Base-by-base conservation (phyloP, 1,140 invertebrate species). In the Lepidurus packardi region DNA sequence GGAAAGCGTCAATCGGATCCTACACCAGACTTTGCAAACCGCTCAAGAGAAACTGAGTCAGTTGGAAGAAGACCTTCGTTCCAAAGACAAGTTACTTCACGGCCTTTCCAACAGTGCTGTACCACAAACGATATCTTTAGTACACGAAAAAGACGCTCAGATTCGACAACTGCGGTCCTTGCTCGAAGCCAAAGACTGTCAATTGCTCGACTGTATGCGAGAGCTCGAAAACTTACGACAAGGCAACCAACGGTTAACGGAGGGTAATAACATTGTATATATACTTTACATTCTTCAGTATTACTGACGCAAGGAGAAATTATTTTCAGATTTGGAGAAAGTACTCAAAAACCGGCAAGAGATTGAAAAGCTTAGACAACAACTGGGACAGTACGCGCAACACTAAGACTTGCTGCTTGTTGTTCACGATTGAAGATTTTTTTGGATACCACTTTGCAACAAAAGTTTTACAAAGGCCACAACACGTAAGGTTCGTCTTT, bases 301-400 rank as follows among this genome's bases (percentile, higher is more conserved):
- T 16, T 24, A 16, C 16, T 75, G 10, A 74, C 4, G 1, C 7
- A 74, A 10, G 42, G 4, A 25, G 10, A 75, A n/a, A 73, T 73
- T 73, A 73, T 73, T 73, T 24, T 5, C 16, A 78, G 78, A 78
- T 78, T 75, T 78, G n/a, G 78, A 78, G 44, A 43, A 78, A 25
- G 41, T 78, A 21, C 78, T 78, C 10, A 42, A 47, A 43, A 43
- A 78, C 47, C 73, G 78, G 1, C 74, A 42, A 13, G 78, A 73
- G 24, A 21, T 78, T 21, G 78, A 78, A 13, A 65, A 47, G 25
- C 44, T 77, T 47, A 77, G 53, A 65, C 45, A 21, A 41, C 45
- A 53, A 25, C 45, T 76, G 34, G 24, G 34, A 43, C 75, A 76
- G 6, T 10, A 76, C 16, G 43, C 43, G 43, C 43, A 44, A 21